These are phyloP conservation scores for Pluvianellus socialis DNA, from an alignment of 2,113 vertebrate genomes.

Conservation along the genomic window DNA sequence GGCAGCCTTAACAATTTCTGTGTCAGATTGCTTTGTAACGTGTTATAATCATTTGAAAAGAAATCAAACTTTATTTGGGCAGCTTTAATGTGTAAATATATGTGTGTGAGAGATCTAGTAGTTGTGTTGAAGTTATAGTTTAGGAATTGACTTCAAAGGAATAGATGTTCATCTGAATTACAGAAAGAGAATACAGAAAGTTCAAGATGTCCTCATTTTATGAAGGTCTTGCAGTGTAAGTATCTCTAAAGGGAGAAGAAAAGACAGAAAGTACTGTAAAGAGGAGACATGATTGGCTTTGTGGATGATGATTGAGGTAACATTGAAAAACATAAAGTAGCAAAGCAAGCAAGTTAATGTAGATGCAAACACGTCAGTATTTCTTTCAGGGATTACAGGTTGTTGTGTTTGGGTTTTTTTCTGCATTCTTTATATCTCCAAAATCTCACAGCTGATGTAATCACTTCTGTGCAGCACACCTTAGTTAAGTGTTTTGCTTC, in stretches of 20 bases:
- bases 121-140: not conserved
- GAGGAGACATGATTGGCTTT: rapidly evolving
- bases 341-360: not conserved
- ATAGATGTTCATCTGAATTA: not conserved
- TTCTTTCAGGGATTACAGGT: not conserved
- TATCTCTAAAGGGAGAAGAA: not conserved
- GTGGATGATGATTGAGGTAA: not conserved
- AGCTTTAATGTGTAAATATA: not conserved
- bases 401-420: not conserved
- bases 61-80: not conserved
- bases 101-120: not conserved
- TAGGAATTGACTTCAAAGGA: not conserved
- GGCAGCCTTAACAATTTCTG: not conserved
- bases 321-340: not conserved
- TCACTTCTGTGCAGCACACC: rapidly evolving
- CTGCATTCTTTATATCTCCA: rapidly evolving
- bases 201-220: not conserved
- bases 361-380: not conserved
- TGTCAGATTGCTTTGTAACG: not conserved
- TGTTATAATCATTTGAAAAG: not conserved
- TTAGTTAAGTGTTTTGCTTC: not conserved
- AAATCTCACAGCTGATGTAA: not conserved
- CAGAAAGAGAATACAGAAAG: not conserved
- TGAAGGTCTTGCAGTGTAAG: not conserved
- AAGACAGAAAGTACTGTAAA: not conserved